Base-by-base conservation (phyloP, 1,140 invertebrate species). In the Pseudobourletiella spinata region DNA sequence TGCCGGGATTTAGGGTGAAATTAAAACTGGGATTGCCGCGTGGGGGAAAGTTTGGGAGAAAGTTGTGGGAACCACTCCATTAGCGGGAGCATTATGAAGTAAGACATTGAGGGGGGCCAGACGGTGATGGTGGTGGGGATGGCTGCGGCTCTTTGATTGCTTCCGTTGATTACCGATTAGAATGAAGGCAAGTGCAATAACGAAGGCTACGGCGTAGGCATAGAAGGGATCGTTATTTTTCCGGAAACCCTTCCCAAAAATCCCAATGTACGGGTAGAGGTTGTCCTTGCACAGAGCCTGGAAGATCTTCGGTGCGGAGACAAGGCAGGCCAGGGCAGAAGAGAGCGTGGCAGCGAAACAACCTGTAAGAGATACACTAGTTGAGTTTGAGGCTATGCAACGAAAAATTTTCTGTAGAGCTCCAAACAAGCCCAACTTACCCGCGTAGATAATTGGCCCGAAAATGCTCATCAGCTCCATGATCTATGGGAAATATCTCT, bases 241-340 rank as follows among this genome's bases (percentile, higher is more conserved):
- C 24, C 94, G 91, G 73, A 89, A 94, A 15, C 93, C 89, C 72
- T 89, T 90, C 44, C 86, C 92, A 78, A 99, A 98, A 81, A 88
- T 87, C 57, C 84, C 81, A 61, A 98, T 86, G 63, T 87, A 86
- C 0, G 95, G 96, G 76, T 98, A 99, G 16, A 99, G 76, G 70
- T 89, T 88, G 75, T 99, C 96, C 74, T 93, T 90, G 73, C 93
- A 97, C 3, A 99, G 80, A 50, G 94, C 94, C 83, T 96, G 91
- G 72, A 93, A 90, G 0, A 91, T 86, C 81, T 90, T 90, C 0
- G 96, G 96, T 0, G 95, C 96, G 18, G 91, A 94, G 1, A 98
- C 93, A 48, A 98, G 79, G 64, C 91, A 93, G 1, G 95, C 95
- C 30, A 98, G 78, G 1, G 96, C 95, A 8, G 93, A 96, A 2